phyloP scores from a whole-genome alignment of 2,888 invertebrate species.

The Pandemis cinnamomeana region DNA sequence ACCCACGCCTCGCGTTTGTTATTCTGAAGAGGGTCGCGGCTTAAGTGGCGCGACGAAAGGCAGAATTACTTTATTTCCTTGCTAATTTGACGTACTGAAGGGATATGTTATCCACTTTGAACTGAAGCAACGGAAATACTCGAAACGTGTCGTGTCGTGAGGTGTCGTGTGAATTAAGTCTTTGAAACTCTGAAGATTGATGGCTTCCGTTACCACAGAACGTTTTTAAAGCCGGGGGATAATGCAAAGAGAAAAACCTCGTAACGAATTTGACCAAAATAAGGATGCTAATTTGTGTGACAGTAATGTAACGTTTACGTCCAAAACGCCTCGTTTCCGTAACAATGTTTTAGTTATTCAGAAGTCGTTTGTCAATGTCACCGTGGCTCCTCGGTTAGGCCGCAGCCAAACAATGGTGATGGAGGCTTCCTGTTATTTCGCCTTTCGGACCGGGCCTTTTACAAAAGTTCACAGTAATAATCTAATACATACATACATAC shows the following conservation, averaged over 20 bases:
- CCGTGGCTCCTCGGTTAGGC: conserved; percentile 26
- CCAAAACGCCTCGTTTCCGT: conserved; percentile 34
- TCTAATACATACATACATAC: background rate
- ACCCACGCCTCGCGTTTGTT: conserved; percentile 35
- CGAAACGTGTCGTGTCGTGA: conserved; percentile 21
- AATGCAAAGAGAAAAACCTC: background rate
- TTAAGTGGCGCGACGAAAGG: conserved; percentile 37
- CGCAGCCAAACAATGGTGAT: conserved; percentile 42
- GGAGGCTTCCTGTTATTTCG: conserved; percentile 31
- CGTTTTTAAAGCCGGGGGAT: background rate
- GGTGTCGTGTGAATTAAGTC: conserved; percentile 26
- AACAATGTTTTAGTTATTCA: conserved; percentile 44
- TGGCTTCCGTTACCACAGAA: conserved; percentile 17
- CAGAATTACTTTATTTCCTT: conserved; percentile 38
- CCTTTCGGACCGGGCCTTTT: conserved; percentile 27
- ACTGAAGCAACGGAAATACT: conserved; percentile 18
- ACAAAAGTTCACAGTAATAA: conserved; percentile 26
- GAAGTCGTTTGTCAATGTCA: conserved; percentile 47
- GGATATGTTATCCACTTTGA: conserved; percentile 24
- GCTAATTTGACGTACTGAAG: conserved; percentile 25
- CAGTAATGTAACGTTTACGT: conserved; percentile 28
- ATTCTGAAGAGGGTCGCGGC: conserved; percentile 30
- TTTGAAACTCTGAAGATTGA: conserved; percentile 24
- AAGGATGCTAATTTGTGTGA: conserved; percentile 22
- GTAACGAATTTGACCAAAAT: conserved; percentile 11